Percentiles rank a stretch among this genome's conserved stretches.
Evolutionary conservation across 2,113 vertebrate genomes (phyloP).

Genomic region (Tachysurus fulvidraco): DNA sequence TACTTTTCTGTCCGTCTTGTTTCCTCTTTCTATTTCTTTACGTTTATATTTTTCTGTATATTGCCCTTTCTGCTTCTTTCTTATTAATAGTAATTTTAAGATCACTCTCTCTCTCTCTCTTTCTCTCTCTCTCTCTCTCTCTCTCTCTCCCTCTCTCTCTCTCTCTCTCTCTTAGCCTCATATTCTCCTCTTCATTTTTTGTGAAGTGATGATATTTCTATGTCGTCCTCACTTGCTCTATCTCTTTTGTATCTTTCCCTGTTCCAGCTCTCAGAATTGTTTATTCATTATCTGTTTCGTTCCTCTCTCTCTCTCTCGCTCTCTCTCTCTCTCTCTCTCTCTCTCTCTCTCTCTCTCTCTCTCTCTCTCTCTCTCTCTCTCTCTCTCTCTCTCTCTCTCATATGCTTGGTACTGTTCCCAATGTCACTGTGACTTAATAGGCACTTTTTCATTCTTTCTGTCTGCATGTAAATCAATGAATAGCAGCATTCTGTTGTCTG

Average conservation of each 20-base stretch:
- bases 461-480: constrained; percentile 25
- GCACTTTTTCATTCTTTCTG: constrained; percentile 11
- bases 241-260: neutral
- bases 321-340: no score
- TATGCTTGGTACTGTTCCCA: neutral
- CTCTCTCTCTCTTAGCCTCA: neutral
- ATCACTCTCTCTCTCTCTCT: neutral
- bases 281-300: neutral
- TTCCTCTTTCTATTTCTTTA: neutral
- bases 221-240: neutral
- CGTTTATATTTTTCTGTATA: neutral
- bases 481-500: neutral
- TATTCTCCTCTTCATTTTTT: neutral
- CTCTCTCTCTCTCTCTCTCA: neutral
- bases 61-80: neutral
- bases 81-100: neutral
- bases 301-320: neutral
- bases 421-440: neutral
- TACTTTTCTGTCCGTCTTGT: neutral
- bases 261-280: neutral
- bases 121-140: neutral
- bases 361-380: neutral
- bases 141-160: neutral
- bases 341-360: neutral
- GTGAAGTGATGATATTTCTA: neutral